phyloP scores from a whole-genome alignment of 2,888 invertebrate genomes.

The Zaprionus lineosus region DNA sequence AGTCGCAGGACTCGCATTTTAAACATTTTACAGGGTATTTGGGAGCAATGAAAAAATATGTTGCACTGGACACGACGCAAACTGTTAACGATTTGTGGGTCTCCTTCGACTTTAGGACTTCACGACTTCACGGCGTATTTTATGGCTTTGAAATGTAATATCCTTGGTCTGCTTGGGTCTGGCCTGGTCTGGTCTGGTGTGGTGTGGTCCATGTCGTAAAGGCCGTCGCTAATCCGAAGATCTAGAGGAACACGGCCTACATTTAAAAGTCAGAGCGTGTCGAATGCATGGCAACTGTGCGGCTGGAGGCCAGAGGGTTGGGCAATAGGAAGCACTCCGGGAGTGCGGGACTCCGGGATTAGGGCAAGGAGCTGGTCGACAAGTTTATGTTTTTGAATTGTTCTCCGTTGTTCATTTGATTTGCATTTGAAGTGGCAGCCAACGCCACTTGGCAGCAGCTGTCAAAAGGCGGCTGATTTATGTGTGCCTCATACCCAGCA shows the following conservation, averaged over 20 bases:
- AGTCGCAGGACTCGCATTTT: too few species aligned
- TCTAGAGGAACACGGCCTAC: slow-evolving; percentile 5
- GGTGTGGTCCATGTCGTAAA: slow-evolving; percentile 27
- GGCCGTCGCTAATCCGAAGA: slow-evolving; percentile 46
- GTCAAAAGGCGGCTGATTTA: slow-evolving; percentile 65
- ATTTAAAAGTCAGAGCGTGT: slow-evolving; percentile 39
- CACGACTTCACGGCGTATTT: slow-evolving; percentile 31
- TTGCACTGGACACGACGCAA: slow-evolving; percentile 44
- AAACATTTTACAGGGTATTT: background rate
- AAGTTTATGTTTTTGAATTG: slow-evolving; percentile 56
- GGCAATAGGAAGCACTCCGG: background rate
- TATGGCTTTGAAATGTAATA: slow-evolving; percentile 72
- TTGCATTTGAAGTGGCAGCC: slow-evolving; percentile 62
- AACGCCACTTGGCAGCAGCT: slow-evolving; percentile 40
- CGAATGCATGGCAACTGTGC: slow-evolving; percentile 23
- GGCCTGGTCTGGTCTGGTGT: background rate
- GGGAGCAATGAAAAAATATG: slow-evolving; percentile 11
- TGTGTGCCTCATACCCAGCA: too few species aligned
- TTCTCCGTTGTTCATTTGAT: slow-evolving; percentile 51
- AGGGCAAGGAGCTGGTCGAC: slow-evolving; percentile 27
- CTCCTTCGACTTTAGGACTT: too few species aligned
- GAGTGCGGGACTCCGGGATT: slow-evolving; percentile 3
- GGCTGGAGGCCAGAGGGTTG: background rate
- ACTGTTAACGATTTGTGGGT: slow-evolving; percentile 14
- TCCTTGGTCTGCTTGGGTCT: slow-evolving; percentile 25